Base-by-base conservation (phyloP, 2,888 invertebrate species). In the Drosophila siamana region DNA sequence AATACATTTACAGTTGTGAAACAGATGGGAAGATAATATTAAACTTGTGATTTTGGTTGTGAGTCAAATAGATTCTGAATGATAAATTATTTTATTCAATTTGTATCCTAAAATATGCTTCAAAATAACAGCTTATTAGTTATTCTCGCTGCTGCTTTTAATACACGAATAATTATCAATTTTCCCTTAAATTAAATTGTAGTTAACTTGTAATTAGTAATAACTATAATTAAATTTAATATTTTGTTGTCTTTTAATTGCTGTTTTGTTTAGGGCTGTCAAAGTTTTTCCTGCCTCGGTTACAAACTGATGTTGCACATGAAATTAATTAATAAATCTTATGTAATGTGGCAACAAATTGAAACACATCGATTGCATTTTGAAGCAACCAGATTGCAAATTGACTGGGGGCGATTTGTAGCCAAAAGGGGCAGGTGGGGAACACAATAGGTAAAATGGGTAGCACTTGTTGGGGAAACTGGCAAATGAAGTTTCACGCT, bases 251-350 rank as follows among this genome's bases (percentile, higher is more conserved):
- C 0, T 30, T 44, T 8, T n/a, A 22, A 30, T 7, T 24, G 22
- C 15, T 44, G n/a, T 55, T 54, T 33, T 15, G 43, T 52, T 60
- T 9, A 4, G 16, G 15, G 9, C 15, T 28, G 28, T 50, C 44
- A 60, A 59, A 43, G 47, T 48, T 15, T 24, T 46, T 13, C 9
- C 8, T 15, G 33, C 26, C 11, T 38, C 8, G 8, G n/a, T 36
- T 36, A 7, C 26, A 15, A 43, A 13, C 8, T 22, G 48, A 26
- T 38, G 28, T 24, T 24, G 56, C 38, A 66, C 54, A 43, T 47
- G 51, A 78, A 78, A 86, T 75, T 79, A 87, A 83, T 83, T 87
- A 85, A 87, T 87, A 87, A 87, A 85, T 79, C 69, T 70, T 71
- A 64, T 59, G 65, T 76, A 71, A 87, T 81, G 67, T 30, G 48